Percentiles rank a stretch among this genome's conserved stretches.
Evolutionary conservation across 1,140 invertebrate genomes (phyloP).

Genomic region (Nebria ingens): DNA sequence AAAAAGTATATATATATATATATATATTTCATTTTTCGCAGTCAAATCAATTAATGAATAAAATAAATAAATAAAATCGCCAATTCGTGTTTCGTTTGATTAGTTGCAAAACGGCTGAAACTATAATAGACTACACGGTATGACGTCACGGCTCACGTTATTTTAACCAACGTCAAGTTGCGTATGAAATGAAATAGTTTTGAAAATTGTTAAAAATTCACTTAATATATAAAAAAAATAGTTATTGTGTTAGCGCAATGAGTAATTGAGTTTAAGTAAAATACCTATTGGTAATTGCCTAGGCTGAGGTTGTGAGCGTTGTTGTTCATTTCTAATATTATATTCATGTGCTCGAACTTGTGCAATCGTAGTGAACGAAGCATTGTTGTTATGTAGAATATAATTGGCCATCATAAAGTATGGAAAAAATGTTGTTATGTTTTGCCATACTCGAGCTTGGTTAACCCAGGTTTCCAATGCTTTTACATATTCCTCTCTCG

Average conservation of each 20-base stretch:
- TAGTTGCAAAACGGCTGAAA: no score
- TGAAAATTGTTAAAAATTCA: no score
- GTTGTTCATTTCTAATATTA: slow-evolving; percentile 15
- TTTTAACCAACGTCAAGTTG: no score
- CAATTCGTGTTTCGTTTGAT: no score
- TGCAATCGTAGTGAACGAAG: slow-evolving; percentile 11
- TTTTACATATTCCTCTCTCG: slow-evolving; percentile 45
- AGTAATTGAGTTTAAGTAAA: not conserved
- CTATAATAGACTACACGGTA: no score
- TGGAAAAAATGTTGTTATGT: slow-evolving; percentile 43
- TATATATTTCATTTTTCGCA: no score
- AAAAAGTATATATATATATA: no score
- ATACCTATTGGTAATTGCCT: not conserved
- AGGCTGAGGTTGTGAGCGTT: not conserved
- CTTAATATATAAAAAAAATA: no score
- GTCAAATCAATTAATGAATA: no score
- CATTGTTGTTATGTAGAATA: slow-evolving; percentile 36
- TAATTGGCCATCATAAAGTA: slow-evolving; percentile 47
- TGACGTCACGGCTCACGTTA: no score
- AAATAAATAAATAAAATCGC: no score
- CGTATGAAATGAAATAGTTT: no score
- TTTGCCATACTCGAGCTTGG: slow-evolving; percentile 42
- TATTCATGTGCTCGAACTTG: slow-evolving; percentile 17
- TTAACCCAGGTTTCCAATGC: slow-evolving; percentile 42
- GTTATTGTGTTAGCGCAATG: not conserved